Conservation (phyloP, 2,113 vertebrate species). For the Lycaon pictus region DNA sequence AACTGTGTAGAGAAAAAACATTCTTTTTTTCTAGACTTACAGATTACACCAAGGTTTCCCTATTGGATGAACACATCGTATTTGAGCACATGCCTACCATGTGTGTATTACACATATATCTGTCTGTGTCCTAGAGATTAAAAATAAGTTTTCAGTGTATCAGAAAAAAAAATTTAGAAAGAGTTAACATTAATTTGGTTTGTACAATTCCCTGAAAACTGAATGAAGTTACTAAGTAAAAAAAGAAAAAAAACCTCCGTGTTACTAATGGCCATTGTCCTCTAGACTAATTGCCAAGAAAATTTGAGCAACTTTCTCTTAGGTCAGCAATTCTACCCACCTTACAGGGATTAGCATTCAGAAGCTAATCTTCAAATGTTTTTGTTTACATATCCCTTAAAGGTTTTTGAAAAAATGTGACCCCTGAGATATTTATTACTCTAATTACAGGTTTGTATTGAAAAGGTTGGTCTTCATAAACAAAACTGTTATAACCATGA, state of each 20-base stretch:
- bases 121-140: neutral
- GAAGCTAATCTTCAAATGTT: neutral
- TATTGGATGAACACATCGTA: neutral
- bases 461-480: neutral
- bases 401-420: neutral
- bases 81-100: neutral
- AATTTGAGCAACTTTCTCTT: neutral
- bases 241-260: neutral
- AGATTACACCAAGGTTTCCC: neutral
- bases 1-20: neutral
- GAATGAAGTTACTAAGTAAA: neutral
- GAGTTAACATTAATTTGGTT: neutral
- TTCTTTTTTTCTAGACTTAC: neutral
- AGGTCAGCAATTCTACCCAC: neutral
- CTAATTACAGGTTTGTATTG: neutral
- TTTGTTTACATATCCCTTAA: neutral
- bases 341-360: neutral
- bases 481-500: neutral
- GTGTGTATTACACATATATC: neutral
- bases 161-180: neutral
- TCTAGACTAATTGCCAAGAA: neutral
- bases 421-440: neutral
- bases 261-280: neutral
- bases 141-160: neutral
- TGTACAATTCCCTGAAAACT: neutral